Base-by-base conservation (phyloP, 2,888 invertebrate species). In the Pollenia labialis region DNA sequence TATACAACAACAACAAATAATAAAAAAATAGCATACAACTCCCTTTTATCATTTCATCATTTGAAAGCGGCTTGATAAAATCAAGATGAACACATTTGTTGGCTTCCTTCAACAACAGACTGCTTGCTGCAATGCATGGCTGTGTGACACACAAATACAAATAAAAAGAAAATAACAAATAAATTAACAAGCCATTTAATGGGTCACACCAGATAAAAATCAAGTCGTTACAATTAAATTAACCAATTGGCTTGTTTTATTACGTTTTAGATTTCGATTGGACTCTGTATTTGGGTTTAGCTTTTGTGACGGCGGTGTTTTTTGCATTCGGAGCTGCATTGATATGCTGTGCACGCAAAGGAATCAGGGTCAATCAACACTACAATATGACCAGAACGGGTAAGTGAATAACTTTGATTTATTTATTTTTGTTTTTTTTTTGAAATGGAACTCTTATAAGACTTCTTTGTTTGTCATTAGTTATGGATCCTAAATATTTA, bases 401-500 rank as follows among this genome's bases (percentile, higher is more conserved):
- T 93, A 90, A 90, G 89, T 85, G 40, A 32, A 32, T 32, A 32
- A 1, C 11, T 4, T 48, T 46, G 18, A 50, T 44, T n/a, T 18
- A 50, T 50, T 2, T 18, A n/a, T n/a, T n/a, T n/a, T n/a, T n/a
- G n/a, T 18, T 18, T 2, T 23, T 23, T 23, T 23, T 23, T 23
- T 6, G 1, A 14, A 48, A 16, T 8, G 23, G 10, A 10, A 23
- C 46, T 54, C n/a, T 79, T 56, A 81, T 58, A 81, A 77, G 32
- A 68, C 77, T 40, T 80, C 66, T 16, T 12, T 32, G 54, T 44
- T 14, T 60, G 75, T 32, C 4, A 32, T 93, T 94, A 97, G 98
- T 97, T 94, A 97, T 97, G 94, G 97, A 97, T 94, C 97, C 97
- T 69, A 97, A 97, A 94, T 97, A 97, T 94, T 97, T 96, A 92